Conservation (phyloP, 2,797 vertebrate genomes). For the Smutsia temminckii region DNA sequence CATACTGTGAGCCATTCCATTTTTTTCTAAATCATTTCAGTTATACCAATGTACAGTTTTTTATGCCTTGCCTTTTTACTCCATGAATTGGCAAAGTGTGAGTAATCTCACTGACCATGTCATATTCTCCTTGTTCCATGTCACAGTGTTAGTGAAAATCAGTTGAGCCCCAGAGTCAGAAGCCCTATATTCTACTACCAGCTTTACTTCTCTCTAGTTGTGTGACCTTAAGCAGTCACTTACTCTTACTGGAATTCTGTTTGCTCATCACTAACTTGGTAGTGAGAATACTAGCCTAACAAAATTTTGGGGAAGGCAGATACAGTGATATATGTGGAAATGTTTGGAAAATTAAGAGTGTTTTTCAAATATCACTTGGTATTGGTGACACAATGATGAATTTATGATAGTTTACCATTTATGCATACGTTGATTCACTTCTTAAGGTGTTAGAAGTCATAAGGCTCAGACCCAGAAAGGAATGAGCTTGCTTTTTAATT, state of each 20-base stretch:
- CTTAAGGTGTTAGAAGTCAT: neutral
- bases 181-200: neutral
- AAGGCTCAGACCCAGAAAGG: neutral
- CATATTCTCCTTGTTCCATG: neutral
- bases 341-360: neutral
- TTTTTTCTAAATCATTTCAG: conserved; percentile 29
- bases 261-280: neutral
- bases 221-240: neutral
- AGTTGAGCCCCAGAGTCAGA: neutral
- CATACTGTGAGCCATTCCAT: neutral
- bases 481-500: conserved; percentile 36
- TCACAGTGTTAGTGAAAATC: conserved; percentile 18
- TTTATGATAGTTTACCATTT: neutral
- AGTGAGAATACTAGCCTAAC: neutral
- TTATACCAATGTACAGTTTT: neutral
- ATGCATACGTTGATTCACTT: neutral
- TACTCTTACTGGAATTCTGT: neutral
- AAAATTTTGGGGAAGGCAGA: neutral
- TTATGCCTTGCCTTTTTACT: neutral
- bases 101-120: neutral
- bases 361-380: neutral
- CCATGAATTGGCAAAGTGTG: neutral
- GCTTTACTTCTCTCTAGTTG: neutral
- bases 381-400: neutral
- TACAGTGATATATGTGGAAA: neutral